Evolutionary conservation across 2,797 vertebrate species (phyloP).

Genomic region (Chaetodon trifasciatus): DNA sequence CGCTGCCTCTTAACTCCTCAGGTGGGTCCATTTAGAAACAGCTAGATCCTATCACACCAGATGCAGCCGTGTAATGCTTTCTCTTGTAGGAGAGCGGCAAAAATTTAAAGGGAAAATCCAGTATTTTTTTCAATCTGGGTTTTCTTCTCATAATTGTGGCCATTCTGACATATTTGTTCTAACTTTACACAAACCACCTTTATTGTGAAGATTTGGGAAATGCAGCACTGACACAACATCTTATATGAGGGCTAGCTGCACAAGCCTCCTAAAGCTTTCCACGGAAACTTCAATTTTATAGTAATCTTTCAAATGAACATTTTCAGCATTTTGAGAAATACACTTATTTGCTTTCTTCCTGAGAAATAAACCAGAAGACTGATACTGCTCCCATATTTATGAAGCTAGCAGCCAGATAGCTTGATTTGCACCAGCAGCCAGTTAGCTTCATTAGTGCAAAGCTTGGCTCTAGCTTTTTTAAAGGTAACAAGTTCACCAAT

Average conservation of each 20-base stretch:
- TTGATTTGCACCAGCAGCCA: not conserved
- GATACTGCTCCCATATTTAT: not conserved
- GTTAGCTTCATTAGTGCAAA: not conserved
- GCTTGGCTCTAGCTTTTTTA: too few species aligned
- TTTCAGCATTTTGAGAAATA: not conserved
- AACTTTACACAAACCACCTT: not conserved
- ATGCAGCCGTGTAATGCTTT: conserved; percentile 53
- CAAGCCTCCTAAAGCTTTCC: not conserved
- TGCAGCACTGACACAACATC: not conserved
- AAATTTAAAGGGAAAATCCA: conserved; percentile 15
- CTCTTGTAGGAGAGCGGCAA: conserved; percentile 18
- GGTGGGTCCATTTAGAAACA: conserved; percentile 64
- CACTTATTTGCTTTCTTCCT: not conserved
- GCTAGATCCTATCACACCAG: conserved; percentile 56
- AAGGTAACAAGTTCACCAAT: not conserved
- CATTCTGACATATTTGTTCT: not conserved
- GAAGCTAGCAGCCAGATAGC: not conserved
- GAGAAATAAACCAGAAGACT: not conserved
- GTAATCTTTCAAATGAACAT: not conserved
- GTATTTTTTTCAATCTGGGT: not conserved
- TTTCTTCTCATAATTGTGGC: not conserved
- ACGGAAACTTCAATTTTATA: not conserved
- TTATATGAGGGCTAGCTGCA: not conserved
- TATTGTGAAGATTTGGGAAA: not conserved
- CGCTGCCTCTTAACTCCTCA: conserved; percentile 69